Base-by-base conservation (phyloP, 2,797 vertebrate genomes). In the Melanotaenia parkinsoni region DNA sequence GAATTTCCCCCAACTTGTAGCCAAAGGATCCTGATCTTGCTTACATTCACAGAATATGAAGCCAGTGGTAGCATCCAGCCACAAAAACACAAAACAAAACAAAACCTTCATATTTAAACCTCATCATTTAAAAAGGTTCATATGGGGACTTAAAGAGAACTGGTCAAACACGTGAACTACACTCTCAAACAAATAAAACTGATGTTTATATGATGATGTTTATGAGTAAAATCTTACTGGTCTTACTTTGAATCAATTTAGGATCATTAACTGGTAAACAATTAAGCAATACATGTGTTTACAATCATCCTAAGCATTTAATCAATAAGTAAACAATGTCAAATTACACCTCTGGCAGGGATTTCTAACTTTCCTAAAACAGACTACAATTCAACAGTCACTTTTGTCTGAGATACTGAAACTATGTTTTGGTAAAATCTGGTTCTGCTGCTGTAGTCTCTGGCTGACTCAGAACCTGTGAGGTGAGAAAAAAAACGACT, bases 31-130 rank as follows among this genome's bases (percentile, higher is more conserved):
- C 79, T 88, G 78, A 89, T 91, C 83, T 78, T 88, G 90, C 86
- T 87, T 86, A 91, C 84, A 72, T 70, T 13, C 77, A 81, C 83
- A 90, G 82, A 92, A 90, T 86, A 88, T 83, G 85, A 93, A 84
- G 77, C 84, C 83, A 54, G 78, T 50, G 87, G 82, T 82, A 79
- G 58, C 37, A 9, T 38, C 0, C 2, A 64, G 54, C 86, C 81
- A 58, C 85, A 81, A 78, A 88, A 83, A 82, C 74, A 83, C 71
- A 57, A 81, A 80, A 85, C 83, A 77, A 84, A 88, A 85, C 77
- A 80, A 83, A 75, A 81, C 66, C 43, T 88, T 66, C 79, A 74
- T 70, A 81, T 75, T 88, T 90, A 30, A 30, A 79, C 81, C 82
- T 82, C 77, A 88, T 89, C 75, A 47, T 79, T 84, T 79, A 57